Base-by-base conservation (phyloP, 1,140 invertebrate species). In the Lordiphosa mommai region DNA sequence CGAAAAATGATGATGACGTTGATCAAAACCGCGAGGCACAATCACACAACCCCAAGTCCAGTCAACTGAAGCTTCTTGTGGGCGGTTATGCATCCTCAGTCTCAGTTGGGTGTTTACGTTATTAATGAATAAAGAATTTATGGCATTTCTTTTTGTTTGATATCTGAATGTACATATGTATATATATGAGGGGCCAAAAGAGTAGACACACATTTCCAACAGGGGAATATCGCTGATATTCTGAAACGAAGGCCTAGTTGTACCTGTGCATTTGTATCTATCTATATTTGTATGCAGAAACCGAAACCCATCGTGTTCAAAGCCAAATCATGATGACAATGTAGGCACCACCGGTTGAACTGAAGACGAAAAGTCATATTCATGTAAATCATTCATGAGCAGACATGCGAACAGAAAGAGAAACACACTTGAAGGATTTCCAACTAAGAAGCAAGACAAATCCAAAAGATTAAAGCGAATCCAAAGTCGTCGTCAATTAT, bases 391-490 rank as follows among this genome's bases (percentile, higher is more conserved):
- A 58, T 71, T 61, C 53, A 68, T 68, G 59, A 46, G 47, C 53
- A 34, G 38, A 53, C 29, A 53, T 20, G 38, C 36, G 50, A 50
- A 53, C 33, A 29, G 36, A 67, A 61, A 70, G 32, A 51, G 14
- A 56, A 61, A 52, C 47, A 46, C 56, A 29, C 48, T 34, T 4
- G 33, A 44, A 23, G 55, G 40, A 64, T 58, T 50, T 17, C n/a
- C 7, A 38, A 27, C 34, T 32, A 33, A 48, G 32, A 63, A 58
- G 58, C 44, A 66, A 60, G 68, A 64, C 52, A 58, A 68, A 69
- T 68, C 68, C 48, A 53, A 58, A 63, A 71, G 68, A 71, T 71
- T 71, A 71, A 71, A 71, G 68, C 43, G 49, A 68, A 71, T 71
- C 43, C 59, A 27, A 48, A 70, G 52, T 61, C 67, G 27, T 44